A percentile compares a stretch with the other conserved stretches of the same genome.
These are phyloP conservation scores for Tetramorium bicarinatum DNA, from an alignment of 2,888 invertebrate genomes.

Conservation along the genomic window DNA sequence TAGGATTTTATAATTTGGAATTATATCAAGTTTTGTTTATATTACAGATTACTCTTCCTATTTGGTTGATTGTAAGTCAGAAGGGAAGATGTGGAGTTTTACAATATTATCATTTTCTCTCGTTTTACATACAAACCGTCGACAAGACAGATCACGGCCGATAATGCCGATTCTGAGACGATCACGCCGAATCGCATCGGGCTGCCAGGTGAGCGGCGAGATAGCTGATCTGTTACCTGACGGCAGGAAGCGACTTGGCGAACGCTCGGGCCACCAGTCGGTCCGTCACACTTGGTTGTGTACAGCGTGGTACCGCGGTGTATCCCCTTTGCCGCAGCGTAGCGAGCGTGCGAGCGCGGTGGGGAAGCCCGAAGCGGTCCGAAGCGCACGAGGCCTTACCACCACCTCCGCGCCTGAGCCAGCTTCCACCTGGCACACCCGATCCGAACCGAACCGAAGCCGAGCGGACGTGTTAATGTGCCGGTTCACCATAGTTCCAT, in stretches of 20 bases:
- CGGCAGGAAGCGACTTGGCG: not conserved
- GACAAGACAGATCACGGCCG: constrained; percentile 27
- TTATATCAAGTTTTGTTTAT: too few species aligned
- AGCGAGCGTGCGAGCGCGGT: constrained; percentile 37
- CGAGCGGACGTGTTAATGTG: constrained; percentile 83
- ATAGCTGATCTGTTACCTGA: constrained; percentile 3
- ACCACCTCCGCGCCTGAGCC: constrained; percentile 62
- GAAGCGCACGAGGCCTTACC: constrained; percentile 68
- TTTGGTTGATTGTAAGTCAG: not conserved
- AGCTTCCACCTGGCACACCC: constrained; percentile 80
- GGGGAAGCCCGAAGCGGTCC: constrained; percentile 53
- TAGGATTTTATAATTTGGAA: too few species aligned
- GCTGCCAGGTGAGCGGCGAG: constrained; percentile 9
- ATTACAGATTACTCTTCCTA: not conserved
- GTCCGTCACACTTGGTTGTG: constrained; percentile 34
- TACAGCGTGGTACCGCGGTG: not conserved
- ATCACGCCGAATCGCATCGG: not conserved
- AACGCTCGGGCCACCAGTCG: constrained; percentile 8
- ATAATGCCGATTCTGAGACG: not conserved
- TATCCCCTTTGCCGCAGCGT: not conserved
- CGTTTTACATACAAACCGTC: not conserved
- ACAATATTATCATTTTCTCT: not conserved
- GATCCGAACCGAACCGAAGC: constrained; percentile 79
- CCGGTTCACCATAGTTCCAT: constrained; percentile 82
- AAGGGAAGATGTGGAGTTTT: not conserved